These are phyloP conservation scores for Pseudachorutes palmiensis DNA, from an alignment of 1,140 invertebrate species.

Conservation along the genomic window DNA sequence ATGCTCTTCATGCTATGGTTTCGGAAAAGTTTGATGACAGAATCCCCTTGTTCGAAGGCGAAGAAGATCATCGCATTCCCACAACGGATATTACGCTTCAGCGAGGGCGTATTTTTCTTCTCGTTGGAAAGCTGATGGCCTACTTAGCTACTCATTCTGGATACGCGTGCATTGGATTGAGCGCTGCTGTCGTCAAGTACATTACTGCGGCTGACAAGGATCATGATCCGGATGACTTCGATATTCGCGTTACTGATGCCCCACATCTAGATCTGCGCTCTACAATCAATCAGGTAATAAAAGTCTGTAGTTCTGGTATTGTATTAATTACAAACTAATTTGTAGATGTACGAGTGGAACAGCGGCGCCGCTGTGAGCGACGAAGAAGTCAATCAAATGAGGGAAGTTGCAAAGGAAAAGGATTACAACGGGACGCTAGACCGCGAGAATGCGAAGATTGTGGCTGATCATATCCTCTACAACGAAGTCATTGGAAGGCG, in stretches of 20 bases:
- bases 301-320: not conserved
- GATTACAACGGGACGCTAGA: not conserved
- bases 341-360: not conserved
- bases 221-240: not conserved
- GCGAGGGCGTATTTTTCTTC: not conserved
- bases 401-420: not conserved
- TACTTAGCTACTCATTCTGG: slow-evolving; percentile 5
- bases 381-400: not conserved
- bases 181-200: not conserved
- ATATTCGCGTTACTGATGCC: not conserved
- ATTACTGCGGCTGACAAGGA: not conserved
- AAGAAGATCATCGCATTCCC: not conserved
- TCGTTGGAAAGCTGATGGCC: slow-evolving; percentile 1
- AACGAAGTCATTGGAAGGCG: slow-evolving; percentile 3
- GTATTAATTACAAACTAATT: not conserved
- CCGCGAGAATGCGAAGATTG: not conserved
- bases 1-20: not conserved
- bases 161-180: slow-evolving; percentile 6
- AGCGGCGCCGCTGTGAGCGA: not conserved
- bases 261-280: not conserved
- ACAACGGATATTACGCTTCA: not conserved
- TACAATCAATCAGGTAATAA: no score
- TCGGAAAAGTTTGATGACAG: slow-evolving; percentile 3
- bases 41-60: slow-evolving; percentile 12
- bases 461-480: not conserved